These are phyloP conservation scores for Drosophila tristis DNA, from an alignment of 1,140 invertebrate species.

Conservation along the genomic window DNA sequence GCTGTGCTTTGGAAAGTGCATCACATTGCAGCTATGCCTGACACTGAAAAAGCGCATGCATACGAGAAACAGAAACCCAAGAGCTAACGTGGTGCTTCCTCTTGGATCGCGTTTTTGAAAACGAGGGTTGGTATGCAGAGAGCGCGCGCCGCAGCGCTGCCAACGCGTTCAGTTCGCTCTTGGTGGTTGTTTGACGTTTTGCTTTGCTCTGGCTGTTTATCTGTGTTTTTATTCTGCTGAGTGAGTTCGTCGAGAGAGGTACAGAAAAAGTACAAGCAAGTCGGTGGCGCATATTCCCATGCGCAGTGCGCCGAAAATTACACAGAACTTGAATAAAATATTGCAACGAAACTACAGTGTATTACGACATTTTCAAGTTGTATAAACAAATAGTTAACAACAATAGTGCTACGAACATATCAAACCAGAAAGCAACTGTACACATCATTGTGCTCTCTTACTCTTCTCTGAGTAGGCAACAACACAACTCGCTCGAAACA, in stretches of 20 bases:
- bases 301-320: slow-evolving; percentile 42
- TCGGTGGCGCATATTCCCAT: slow-evolving; percentile 29
- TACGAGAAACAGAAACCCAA: too few species aligned
- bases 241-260: slow-evolving; percentile 38
- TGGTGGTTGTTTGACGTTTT: slow-evolving; percentile 76
- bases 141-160: slow-evolving; percentile 19
- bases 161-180: slow-evolving; percentile 40
- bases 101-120: slow-evolving; percentile 48
- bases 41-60: too few species aligned
- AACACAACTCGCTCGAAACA: not conserved
- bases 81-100: slow-evolving; percentile 1
- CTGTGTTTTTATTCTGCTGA: slow-evolving; percentile 35
- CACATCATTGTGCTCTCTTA: not conserved
- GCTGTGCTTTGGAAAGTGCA: too few species aligned
- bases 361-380: slow-evolving; percentile 32
- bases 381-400: slow-evolving; percentile 22
- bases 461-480: not conserved
- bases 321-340: slow-evolving; percentile 14
- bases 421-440: not conserved
- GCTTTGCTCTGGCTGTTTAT: slow-evolving; percentile 58
- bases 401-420: slow-evolving; percentile 19
- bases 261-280: slow-evolving; percentile 10
- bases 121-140: slow-evolving; percentile 58
- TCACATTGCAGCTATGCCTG: too few species aligned
- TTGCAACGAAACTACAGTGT: slow-evolving; percentile 10